phyloP scores from a whole-genome alignment of 1,140 invertebrate genomes.

The Antheraea mylitta region DNA sequence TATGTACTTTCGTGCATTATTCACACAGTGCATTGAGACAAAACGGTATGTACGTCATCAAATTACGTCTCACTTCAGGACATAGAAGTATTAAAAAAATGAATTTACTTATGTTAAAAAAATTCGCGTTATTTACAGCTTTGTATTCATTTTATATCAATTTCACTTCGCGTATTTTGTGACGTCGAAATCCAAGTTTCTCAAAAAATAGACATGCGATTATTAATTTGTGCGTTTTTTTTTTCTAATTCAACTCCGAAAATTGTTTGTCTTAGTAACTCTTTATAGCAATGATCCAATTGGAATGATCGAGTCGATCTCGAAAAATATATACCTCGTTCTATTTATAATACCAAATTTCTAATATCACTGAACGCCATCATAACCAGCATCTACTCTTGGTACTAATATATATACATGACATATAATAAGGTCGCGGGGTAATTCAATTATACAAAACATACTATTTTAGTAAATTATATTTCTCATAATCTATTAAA shows the following conservation, averaged over 20 bases:
- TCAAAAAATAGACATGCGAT: conserved; percentile 28
- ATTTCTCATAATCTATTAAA: neutral
- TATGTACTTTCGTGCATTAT: neutral
- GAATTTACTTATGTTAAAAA: neutral
- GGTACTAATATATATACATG: conserved; percentile 49
- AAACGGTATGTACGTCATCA: too few species aligned
- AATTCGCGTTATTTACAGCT: neutral
- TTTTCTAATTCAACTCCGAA: too few species aligned
- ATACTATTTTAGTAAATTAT: conserved; percentile 12
- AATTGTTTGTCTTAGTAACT: too few species aligned
- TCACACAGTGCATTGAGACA: neutral
- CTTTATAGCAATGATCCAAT: conserved; percentile 29
- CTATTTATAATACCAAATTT: conserved; percentile 44
- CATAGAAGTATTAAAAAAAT: neutral
- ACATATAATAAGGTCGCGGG: conserved; percentile 8
- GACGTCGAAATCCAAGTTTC: conserved; percentile 56
- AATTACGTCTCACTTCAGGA: too few species aligned
- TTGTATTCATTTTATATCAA: neutral
- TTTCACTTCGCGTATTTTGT: conserved; percentile 33
- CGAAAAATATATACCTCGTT: conserved; percentile 30
- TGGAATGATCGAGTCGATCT: conserved; percentile 56
- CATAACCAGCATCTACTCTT: conserved; percentile 41
- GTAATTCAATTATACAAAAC: conserved; percentile 23
- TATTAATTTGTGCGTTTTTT: conserved; percentile 50
- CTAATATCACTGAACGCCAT: conserved; percentile 47